These are phyloP conservation scores for Resseliella maxima DNA, from an alignment of 2,888 invertebrate species.

Conservation along the genomic window DNA sequence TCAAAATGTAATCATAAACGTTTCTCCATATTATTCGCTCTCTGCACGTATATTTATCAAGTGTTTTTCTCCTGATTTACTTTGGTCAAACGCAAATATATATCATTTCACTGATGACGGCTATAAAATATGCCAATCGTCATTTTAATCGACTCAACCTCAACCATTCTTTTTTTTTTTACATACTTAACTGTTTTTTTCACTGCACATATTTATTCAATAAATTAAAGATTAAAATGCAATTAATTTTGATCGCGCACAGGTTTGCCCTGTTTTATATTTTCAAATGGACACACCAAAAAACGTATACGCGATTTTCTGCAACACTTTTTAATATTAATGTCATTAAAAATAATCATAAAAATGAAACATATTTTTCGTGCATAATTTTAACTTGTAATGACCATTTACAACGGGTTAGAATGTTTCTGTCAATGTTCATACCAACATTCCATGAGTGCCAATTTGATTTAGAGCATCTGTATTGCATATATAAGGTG, in stretches of 20 bases:
- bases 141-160: neutral
- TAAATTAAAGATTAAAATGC: slow-evolving; percentile 23
- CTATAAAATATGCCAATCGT: slow-evolving; percentile 1
- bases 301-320: neutral
- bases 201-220: neutral
- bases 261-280: neutral
- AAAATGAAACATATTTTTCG: neutral
- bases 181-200: neutral
- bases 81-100: neutral
- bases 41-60: neutral
- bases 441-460: neutral
- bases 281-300: no score
- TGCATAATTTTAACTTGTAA: neutral
- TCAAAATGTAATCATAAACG: slow-evolving; percentile 26
- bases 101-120: slow-evolving; percentile 13
- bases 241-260: slow-evolving; percentile 1
- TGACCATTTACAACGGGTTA: neutral
- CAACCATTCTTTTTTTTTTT: neutral
- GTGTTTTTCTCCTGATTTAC: neutral
- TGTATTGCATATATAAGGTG: no score
- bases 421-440: neutral
- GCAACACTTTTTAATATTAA: slow-evolving; percentile 8
- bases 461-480: neutral
- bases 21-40: no score
- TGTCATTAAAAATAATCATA: neutral